Percentiles rank a stretch among this genome's conserved stretches.
Evolutionary conservation across 2,113 vertebrate species (phyloP).

Genomic region (Ictidomys tridecemlineatus): DNA sequence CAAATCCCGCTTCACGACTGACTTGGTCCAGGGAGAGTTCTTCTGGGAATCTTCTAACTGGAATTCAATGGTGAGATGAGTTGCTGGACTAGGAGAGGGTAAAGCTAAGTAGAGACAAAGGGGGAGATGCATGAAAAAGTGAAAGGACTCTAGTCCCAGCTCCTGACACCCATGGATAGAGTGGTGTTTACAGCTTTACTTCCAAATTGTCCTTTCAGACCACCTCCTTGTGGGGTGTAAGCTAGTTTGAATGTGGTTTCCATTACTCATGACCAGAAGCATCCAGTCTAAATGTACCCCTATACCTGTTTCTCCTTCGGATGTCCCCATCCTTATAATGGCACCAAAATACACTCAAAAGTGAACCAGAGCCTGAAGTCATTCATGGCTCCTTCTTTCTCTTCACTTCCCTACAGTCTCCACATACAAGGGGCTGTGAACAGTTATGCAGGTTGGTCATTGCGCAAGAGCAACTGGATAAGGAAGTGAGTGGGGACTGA

Average conservation of each 20-base stretch:
- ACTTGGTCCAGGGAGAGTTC: neutral
- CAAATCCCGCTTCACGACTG: neutral
- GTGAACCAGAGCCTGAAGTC: neutral
- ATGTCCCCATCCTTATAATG: neutral
- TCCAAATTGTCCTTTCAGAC: neutral
- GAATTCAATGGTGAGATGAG: neutral
- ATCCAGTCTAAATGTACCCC: neutral
- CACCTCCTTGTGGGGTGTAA: neutral
- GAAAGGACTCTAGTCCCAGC: neutral
- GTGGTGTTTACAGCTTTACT: neutral
- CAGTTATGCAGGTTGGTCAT: neutral
- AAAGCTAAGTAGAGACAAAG: neutral
- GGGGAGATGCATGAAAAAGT: fast-evolving
- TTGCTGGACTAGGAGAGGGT: neutral
- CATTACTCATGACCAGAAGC: neutral
- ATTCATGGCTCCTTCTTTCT: neutral
- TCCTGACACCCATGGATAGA: neutral
- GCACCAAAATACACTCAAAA: neutral
- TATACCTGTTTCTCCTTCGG: neutral
- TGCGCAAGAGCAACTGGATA: neutral
- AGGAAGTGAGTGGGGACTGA: too few species aligned
- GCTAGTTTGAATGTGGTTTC: neutral
- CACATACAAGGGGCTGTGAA: neutral
- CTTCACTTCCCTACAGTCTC: neutral
- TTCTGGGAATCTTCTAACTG: neutral